Percentiles rank a stretch among this genome's conserved stretches.
Conservation (phyloP, 2,797 vertebrate species). For the Pelobates cultripes region DNA sequence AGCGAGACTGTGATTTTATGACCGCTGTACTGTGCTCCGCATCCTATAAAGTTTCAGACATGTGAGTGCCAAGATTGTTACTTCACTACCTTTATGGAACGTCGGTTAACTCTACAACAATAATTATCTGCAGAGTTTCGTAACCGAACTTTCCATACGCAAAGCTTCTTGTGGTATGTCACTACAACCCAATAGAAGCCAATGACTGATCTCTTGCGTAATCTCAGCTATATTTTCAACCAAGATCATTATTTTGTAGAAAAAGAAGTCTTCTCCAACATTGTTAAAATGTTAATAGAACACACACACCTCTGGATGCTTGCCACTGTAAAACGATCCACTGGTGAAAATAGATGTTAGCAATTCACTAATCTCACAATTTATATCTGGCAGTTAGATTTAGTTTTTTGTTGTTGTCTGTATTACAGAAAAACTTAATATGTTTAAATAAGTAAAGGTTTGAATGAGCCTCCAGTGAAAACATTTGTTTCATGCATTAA, state of each 20-base stretch:
- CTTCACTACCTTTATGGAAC: background rate
- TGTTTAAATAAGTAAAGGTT: slow-evolving; percentile 47
- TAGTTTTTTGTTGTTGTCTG: slow-evolving; percentile 19
- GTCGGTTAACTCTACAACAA: slow-evolving; percentile 7
- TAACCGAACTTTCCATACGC: background rate
- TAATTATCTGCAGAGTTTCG: background rate
- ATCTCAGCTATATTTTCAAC: slow-evolving; percentile 43
- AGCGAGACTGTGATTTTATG: background rate
- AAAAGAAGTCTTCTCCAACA: slow-evolving; percentile 25
- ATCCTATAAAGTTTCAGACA: too few relatives aligned
- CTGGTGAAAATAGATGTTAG: slow-evolving; percentile 53
- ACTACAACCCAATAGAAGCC: slow-evolving; percentile 19
- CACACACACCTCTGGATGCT: slow-evolving; percentile 45
- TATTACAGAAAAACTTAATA: slow-evolving; percentile 27
- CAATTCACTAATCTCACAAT: slow-evolving; percentile 53
- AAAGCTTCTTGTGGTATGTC: slow-evolving; percentile 3
- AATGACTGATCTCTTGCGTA: slow-evolving; percentile 41
- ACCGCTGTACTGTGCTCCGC: background rate
- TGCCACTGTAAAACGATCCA: slow-evolving; percentile 47
- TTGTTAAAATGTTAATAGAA: slow-evolving; percentile 37
- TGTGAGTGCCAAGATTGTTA: background rate
- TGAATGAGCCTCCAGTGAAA: slow-evolving; percentile 45
- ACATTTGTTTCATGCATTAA: slow-evolving; percentile 51
- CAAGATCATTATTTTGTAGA: slow-evolving; percentile 20
- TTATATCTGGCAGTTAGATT: slow-evolving; percentile 48